Evolutionary conservation across 2,888 invertebrate species (phyloP), one percentile per base, ranked within the genome.

Genomic region (Autographa gamma): DNA sequence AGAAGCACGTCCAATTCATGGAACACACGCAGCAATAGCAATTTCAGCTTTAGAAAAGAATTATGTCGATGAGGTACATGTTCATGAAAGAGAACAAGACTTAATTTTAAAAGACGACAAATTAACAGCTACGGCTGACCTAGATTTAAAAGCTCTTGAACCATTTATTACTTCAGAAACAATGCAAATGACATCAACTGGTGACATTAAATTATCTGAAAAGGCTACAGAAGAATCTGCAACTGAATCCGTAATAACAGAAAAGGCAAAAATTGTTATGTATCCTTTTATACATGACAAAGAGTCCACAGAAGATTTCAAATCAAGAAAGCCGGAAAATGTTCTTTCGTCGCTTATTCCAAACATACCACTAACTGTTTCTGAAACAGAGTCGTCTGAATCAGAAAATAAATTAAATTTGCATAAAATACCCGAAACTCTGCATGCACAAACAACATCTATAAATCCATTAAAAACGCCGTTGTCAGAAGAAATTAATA

Each of bases 61-160:
- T 84, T 86, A 96, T 38, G 95, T 96, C 9, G 95, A 96, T 82
- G 94, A 93, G 89, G 95, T 97, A 0, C 88, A 96, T n/a, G 86
- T 97, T 11, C 97, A 97, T 90, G 98, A 98, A 92, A 96, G 96
- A 58, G 97, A 97, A 94, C 95, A 94, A 60, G 92, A 96, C 60
- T 96, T 97, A 34, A 82, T 91, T 16, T 86, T 95, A 18, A 95
- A 94, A 69, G 93, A 94, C 62, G 94, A 96, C 66, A 96, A 96
- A 73, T 91, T 93, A 18, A 86, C 89, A 69, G 96, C 93, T 31
- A 89, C 91, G 60, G 97, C 97, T n/a, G 96, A 96, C 85, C 86
- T 96, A 52, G 96, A 93, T 31, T 81, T 98, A 11, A 96, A 96
- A 74, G 92, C 96, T 34, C 94, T 96, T 78, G 97, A 97, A 87